Base-by-base conservation (phyloP, 2,113 vertebrate genomes). In the Urocynchramus pylzowi region DNA sequence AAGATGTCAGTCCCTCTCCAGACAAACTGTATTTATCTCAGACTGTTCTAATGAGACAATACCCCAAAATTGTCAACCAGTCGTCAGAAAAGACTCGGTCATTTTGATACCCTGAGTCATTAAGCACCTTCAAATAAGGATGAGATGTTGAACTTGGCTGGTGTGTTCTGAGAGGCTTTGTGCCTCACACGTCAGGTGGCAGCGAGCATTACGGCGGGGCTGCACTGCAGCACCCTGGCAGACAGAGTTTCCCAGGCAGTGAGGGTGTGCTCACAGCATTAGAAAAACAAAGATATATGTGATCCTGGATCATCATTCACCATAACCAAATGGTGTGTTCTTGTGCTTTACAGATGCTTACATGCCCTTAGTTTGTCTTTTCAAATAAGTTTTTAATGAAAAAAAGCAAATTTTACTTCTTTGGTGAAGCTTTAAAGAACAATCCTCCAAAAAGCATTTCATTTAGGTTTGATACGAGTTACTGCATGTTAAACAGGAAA, bases 141-240 rank as follows among this genome's bases (percentile, higher is more conserved):
- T 26, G n/a, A 79, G 53, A 57, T n/a, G 35, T 2, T 64, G 61
- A 73, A 53, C 15, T 77, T 39, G 42, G 57, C 27, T 50, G n/a
- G 54, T 65, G 49, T 3, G 4, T 18, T 39, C 39, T 21, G 23
- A 73, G 50, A 70, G 45, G 26, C 45, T 70, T 77, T 3, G 1
- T 65, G 47, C 35, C 31, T 53, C 49, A 10, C 30, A 15, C 0
- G 1, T 35, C 35, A 30, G n/a, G 26, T 8, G 20, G 57, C 22
- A 90, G 45, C 0, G 1, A 54, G 26, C 8, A 3, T 30, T 57
- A 44, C 0, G 0, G 56, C 53, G n/a, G 7, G 37, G 35, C 15
- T 35, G 35, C n/a, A 49, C 54, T 44, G 47, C 39, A 87, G 75
- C 31, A 80, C 28, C 20, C 11, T 59, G 56, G 41, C 52, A 88